Base-by-base conservation (phyloP, 1,140 invertebrate species). In the Drosophila insularis region DNA sequence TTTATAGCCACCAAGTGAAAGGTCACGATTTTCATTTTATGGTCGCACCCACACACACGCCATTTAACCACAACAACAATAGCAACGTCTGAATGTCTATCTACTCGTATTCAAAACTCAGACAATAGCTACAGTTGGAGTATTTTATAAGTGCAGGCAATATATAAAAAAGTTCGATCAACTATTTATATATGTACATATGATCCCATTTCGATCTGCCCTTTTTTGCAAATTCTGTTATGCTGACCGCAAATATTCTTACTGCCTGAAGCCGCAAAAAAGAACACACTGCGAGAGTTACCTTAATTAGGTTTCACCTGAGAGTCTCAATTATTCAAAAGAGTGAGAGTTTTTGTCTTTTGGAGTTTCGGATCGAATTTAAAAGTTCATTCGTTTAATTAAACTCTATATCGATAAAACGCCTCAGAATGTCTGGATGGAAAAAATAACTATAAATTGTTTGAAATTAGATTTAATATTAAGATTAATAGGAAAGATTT, bases 1-100 rank as follows among this genome's bases (percentile, higher is more conserved):
- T 69, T 75, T 75, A 73, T 75, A 54, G 35, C 35, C 35, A 64
- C 72, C 62, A 75, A 75, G 73, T 75, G 73, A 75, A 75, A 75
- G 73, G 72, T 75, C 73, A 75, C 73, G 73, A 53, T 69, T 46
- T 69, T 63, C 7, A 17, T 56, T 39, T 14, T 14, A 19, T 53
- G 27, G 64, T 37, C 72, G 62, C 62, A 63, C 73, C 73, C 73
- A 75, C 72, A 58, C 59, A 3, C 4, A 58, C 32, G 37, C 63
- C 31, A 21, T 8, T 27, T 13, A 46, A 27, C 27, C 27, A 27
- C 27, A 6, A 5, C 27, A 27, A 27, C 27, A 27, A 27, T 27
- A 27, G 14, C 7, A 46, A 19, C 14, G 4, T 43, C 27, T 27
- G 27, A 2, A 27, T 27, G 40, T 17, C n/a, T 21, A 17, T 50